phyloP scores from a whole-genome alignment of 2,797 vertebrate species.

The Cetoscarus ocellatus region DNA sequence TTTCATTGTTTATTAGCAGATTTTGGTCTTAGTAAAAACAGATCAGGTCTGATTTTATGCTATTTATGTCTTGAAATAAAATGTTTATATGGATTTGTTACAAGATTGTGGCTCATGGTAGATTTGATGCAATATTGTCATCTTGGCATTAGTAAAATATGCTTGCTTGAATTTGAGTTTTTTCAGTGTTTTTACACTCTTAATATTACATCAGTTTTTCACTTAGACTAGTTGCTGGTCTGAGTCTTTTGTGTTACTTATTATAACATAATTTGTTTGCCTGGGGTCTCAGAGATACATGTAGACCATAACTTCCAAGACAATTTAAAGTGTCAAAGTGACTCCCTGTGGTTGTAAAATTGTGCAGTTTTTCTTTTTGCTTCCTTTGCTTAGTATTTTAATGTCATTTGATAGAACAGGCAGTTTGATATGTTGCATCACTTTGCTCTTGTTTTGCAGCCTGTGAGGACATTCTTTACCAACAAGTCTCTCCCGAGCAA shows the following conservation, averaged over 20 bases:
- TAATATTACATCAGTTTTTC: not conserved
- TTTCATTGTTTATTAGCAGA: too few relatives aligned
- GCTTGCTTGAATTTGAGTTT: too few relatives aligned
- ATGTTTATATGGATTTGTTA: too few relatives aligned
- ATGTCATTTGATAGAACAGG: too few relatives aligned
- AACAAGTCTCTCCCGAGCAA: constrained; percentile 79
- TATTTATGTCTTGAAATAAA: too few relatives aligned
- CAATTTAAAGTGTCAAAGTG: not conserved
- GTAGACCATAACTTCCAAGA: too few relatives aligned
- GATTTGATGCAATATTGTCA: too few relatives aligned
- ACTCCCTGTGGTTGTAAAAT: not conserved
- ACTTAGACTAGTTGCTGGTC: not conserved
- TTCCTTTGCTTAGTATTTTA: not conserved
- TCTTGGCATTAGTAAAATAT: too few relatives aligned
- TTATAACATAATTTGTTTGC: not conserved
- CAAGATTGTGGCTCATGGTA: too few relatives aligned
- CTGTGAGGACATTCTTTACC: constrained; percentile 68
- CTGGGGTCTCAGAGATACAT: not conserved
- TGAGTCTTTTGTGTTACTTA: not conserved
- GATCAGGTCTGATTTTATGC: too few relatives aligned
- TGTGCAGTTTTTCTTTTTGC: not conserved
- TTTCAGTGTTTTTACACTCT: not conserved
- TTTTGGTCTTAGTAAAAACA: too few relatives aligned
- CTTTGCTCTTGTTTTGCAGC: constrained; percentile 61
- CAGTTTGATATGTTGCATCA: too few relatives aligned